Percentiles rank a stretch among this genome's conserved stretches.
These are phyloP conservation scores for Tinamus major DNA, from an alignment of 2,797 vertebrate genomes.

Conservation along the genomic window DNA sequence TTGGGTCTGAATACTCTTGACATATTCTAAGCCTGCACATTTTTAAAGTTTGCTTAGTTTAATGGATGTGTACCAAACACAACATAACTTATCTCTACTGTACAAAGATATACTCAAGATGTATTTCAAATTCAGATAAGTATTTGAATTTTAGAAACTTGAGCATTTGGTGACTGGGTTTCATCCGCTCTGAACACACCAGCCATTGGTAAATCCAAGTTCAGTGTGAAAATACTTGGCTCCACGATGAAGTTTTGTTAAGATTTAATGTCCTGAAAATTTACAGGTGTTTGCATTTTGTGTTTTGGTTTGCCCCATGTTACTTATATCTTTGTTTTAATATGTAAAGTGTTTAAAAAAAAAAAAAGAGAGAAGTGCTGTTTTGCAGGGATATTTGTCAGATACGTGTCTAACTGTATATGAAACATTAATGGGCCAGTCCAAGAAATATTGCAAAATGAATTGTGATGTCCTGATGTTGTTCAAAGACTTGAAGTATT, in stretches of 20 bases:
- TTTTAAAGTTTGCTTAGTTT: background rate
- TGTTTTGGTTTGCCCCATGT: background rate
- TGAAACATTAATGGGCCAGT: background rate
- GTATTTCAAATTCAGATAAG: background rate
- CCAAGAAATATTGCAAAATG: background rate
- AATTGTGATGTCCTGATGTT: background rate
- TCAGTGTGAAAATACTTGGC: background rate
- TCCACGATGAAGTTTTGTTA: background rate
- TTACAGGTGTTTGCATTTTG: background rate
- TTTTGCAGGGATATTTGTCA: background rate
- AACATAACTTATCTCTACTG: background rate
- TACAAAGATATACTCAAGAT: background rate
- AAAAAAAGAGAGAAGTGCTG: background rate
- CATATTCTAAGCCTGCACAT: background rate
- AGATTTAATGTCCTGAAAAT: background rate
- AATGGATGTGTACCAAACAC: background rate
- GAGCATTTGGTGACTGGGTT: conserved; percentile 1
- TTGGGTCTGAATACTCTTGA: background rate
- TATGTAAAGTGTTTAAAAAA: background rate
- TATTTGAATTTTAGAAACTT: background rate
- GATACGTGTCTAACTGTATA: background rate
- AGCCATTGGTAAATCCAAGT: background rate
- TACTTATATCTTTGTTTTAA: background rate
- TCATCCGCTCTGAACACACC: background rate
- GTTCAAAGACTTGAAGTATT: background rate